A percentile compares a stretch with the other conserved stretches of the same genome.
Conservation (phyloP, 2,888 invertebrate genomes). For the Cheilosia soror region DNA sequence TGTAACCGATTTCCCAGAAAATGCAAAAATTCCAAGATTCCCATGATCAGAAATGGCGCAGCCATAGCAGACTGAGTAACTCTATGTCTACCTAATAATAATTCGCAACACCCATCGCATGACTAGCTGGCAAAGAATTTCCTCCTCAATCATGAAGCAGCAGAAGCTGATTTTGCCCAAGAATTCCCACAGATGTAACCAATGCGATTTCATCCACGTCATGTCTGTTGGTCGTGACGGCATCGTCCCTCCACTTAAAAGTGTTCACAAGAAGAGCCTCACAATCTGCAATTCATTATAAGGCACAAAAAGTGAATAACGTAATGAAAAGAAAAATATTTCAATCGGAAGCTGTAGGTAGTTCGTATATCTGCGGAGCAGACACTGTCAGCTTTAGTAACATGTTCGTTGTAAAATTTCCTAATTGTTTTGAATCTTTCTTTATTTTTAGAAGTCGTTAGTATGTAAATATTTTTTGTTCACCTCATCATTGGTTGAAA, state of each 20-base stretch:
- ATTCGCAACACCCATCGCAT: constrained; percentile 25
- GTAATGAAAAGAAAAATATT: constrained; percentile 6
- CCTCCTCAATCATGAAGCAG: constrained; percentile 15
- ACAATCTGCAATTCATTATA: constrained; percentile 4
- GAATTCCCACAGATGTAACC: constrained; percentile 19
- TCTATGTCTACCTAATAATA: neutral
- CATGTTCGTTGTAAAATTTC: no score
- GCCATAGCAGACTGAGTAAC: constrained; percentile 6
- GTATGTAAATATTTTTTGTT: no score
- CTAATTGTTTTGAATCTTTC: no score
- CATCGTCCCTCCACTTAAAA: constrained; percentile 15
- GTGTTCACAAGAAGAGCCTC: constrained; percentile 4
- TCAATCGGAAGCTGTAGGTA: neutral
- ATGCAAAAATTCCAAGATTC: constrained; percentile 1
- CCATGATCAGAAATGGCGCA: constrained; percentile 6
- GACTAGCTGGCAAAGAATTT: constrained; percentile 17
- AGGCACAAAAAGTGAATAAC: neutral
- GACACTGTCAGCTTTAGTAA: no score
- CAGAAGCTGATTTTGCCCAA: constrained; percentile 2
- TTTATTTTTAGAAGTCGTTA: no score
- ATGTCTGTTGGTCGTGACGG: constrained; percentile 27
- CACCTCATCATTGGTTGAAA: no score
- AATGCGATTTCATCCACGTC: constrained; percentile 3
- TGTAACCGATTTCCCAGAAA: constrained; percentile 4
- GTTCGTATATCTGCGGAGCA: neutral